Evolutionary conservation across 2,797 vertebrate genomes (phyloP), one percentile per base, ranked within the genome.

Genomic region (Labroides dimidiatus): DNA sequence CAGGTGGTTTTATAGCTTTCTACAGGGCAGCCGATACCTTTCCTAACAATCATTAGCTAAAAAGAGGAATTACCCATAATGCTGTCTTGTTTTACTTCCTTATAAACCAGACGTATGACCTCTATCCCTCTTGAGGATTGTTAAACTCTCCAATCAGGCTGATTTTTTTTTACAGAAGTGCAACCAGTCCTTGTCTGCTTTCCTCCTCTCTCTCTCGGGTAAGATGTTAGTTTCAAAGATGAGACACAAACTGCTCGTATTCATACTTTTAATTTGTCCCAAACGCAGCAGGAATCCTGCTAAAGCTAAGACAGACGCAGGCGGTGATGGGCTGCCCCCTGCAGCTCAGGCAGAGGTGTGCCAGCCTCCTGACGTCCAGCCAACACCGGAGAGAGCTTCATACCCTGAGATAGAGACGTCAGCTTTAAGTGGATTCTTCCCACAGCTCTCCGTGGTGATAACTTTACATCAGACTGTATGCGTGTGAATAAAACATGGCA

Each of bases 311-410:
- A 10, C 5, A 6, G 20, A 27, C 36, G 19, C 3, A 51, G 61
- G 15, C 59, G 43, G 69, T 41, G 77, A 74, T 69, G 11, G 65
- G 48, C 77, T 80, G 84, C 82, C 85, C 79, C 80, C 82, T 87
- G 75, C 77, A 80, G 77, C 43, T 41, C 67, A 42, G 27, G 53
- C 8, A 0, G 48, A 19, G 65, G 7, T 20, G 42, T 15, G 44
- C 27, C 62, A 43, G 51, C 45, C 55, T 64, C 17, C 1, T 21
- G 47, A 12, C 33, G 7, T 4, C 37, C 53, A 49, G 33, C n/a
- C n/a, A 11, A 8, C 30, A 12, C 27, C 2, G 6, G 19, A 1
- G 10, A 16, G 6, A 1, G 6, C 27, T 53, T 37, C 19, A n/a
- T 0, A 0, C 47, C 57, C 44, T 43, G 44, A 37, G 56, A 62